Base-by-base conservation (phyloP, 2,888 invertebrate genomes). In the Trissolcus brochymenae region DNA sequence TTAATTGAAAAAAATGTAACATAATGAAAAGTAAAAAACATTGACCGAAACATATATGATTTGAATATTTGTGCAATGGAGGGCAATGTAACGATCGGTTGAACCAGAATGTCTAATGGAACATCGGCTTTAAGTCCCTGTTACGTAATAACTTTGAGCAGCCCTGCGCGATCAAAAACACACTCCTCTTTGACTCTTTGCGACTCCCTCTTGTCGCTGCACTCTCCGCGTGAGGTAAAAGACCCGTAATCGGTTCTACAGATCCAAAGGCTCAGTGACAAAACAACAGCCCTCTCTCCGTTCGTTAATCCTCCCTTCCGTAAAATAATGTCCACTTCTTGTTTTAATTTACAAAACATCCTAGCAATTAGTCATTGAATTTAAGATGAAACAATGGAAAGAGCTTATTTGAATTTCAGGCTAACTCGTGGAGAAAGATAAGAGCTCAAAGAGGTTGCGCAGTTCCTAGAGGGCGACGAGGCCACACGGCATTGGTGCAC, bases 401-500 rank as follows among this genome's bases (percentile, higher is more conserved):
- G 25, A 11, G 9, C 35, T 35, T 66, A 4, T 51, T 65, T 59
- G n/a, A 51, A 35, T 83, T 84, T 53, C 88, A 91, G 91, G 90
- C 86, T 71, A 92, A 92, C 82, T 87, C 85, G 56, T 93, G 93
- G 93, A 90, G 91, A 68, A 93, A 93, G 86, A 90, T 92, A 72
- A 89, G 91, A 80, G 90, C 91, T 17, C 91, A 91, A 82, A 90
- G 91, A 87, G 91, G 91, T 86, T 88, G 85, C 57, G 88, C 91
- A 14, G 91, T 91, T 55, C 96, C 96, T n/a, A 92, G 93, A 82
- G 95, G 95, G 2, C 91, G 96, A 43, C 91, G 96, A 68, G 96
- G 96, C 0, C 97, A 97, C 90, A 93, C 95, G 0, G 95, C 96
- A 14, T 91, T 96, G 72, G 92, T 95, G 54, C 94, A 95, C 85